These are phyloP conservation scores for Phortica okadai DNA, from an alignment of 2,888 invertebrate genomes.

Conservation along the genomic window DNA sequence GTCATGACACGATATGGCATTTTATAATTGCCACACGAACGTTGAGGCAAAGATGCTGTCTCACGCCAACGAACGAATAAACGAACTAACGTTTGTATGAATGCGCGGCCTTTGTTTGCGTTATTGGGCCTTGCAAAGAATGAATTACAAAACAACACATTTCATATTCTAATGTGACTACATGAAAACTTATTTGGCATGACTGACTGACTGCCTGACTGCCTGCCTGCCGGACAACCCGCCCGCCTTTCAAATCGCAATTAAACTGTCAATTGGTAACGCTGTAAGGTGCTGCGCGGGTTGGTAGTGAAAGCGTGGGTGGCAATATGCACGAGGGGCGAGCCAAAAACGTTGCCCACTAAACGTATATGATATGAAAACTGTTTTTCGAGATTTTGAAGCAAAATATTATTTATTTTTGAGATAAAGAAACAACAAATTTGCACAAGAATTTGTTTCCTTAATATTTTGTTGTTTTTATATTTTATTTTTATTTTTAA, in stretches of 20 bases:
- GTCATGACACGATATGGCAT: slow-evolving; percentile 6
- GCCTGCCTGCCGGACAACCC: too few species aligned
- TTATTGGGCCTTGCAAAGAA: slow-evolving; percentile 8
- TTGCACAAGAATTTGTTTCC: not conserved
- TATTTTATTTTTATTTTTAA: not conserved
- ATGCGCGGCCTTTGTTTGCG: slow-evolving; percentile 63
- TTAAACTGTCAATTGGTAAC: slow-evolving; percentile 63
- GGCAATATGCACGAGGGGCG: too few species aligned
- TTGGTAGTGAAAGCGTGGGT: not conserved
- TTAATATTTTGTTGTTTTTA: not conserved
- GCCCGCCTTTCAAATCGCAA: slow-evolving; percentile 59
- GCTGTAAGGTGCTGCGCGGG: slow-evolving; percentile 8
- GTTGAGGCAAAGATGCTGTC: not conserved
- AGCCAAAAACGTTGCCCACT: too few species aligned
- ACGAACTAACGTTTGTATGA: slow-evolving; percentile 51
- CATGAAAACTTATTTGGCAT: slow-evolving; percentile 2
- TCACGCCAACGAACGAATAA: not conserved
- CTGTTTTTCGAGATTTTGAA: slow-evolving; percentile 32
- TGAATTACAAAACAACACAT: slow-evolving; percentile 9
- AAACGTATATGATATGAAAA: not conserved
- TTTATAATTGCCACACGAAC: slow-evolving; percentile 16
- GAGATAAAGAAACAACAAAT: not conserved
- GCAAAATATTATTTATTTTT: slow-evolving; percentile 31
- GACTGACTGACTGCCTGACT: not conserved
- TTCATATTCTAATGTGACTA: not conserved